phyloP scores from a whole-genome alignment of 2,113 vertebrate genomes.

The Leucosticte australis region DNA sequence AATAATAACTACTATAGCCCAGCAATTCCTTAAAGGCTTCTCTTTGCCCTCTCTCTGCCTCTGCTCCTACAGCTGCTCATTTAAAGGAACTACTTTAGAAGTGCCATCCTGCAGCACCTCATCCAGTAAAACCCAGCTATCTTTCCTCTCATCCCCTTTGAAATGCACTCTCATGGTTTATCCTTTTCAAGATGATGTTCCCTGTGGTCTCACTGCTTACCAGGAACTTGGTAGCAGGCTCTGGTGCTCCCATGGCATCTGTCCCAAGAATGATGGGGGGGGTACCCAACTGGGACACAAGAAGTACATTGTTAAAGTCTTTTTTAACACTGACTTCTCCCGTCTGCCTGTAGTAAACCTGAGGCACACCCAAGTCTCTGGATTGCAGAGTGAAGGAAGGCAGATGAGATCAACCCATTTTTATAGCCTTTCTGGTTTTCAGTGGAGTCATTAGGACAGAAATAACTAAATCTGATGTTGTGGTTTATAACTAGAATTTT shows the following conservation, averaged over 20 bases:
- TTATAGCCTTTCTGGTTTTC: background rate
- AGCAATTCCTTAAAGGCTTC: background rate
- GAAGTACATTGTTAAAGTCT: background rate
- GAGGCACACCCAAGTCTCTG: background rate
- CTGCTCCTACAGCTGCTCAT: background rate
- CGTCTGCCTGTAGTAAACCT: background rate
- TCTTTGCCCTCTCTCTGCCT: background rate
- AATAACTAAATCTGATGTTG: background rate
- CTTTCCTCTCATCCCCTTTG: background rate
- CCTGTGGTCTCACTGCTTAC: background rate
- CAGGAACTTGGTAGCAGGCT: fast-evolving
- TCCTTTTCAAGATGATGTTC: background rate
- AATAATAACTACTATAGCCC: background rate
- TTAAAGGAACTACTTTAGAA: background rate
- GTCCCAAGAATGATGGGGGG: background rate
- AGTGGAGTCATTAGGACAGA: background rate
- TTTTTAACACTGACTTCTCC: background rate
- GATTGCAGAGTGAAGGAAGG: background rate
- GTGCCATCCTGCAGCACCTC: background rate
- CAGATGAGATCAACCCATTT: background rate
- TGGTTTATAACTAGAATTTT: background rate
- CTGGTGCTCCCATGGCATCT: fast-evolving
- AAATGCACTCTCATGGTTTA: background rate
- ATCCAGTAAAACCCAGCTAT: background rate
- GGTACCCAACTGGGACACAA: background rate